Evolutionary conservation across 2,888 invertebrate species (phyloP).

Genomic region (Petrophora chlorosata): DNA sequence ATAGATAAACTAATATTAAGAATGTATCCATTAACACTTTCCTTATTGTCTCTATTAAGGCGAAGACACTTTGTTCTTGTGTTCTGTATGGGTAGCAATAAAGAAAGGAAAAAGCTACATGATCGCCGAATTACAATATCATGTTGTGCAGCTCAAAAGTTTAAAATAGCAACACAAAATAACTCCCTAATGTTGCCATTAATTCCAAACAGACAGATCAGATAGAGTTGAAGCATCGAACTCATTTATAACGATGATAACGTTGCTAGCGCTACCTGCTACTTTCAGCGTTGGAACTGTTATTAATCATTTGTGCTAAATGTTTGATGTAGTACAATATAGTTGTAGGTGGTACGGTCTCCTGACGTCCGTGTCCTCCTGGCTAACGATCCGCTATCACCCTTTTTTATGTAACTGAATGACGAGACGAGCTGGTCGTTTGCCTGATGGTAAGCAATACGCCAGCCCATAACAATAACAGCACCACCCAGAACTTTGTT

Average conservation of each 20-base stretch:
- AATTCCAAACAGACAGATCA: constrained; percentile 16
- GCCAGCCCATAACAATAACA: too few relatives aligned
- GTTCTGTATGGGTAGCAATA: too few relatives aligned
- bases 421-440: too few relatives aligned
- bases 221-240: constrained; percentile 19
- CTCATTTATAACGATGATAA: constrained; percentile 19
- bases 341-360: not conserved
- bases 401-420: too few relatives aligned
- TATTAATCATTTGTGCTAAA: not conserved
- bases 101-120: not conserved
- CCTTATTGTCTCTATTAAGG: too few relatives aligned
- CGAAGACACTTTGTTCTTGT: too few relatives aligned
- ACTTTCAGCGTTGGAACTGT: constrained; percentile 2
- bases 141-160: not conserved
- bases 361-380: too few relatives aligned
- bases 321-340: not conserved
- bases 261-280: constrained; percentile 3
- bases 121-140: not conserved
- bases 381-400: too few relatives aligned
- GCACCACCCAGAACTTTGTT: too few relatives aligned
- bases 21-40: too few relatives aligned
- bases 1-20: too few relatives aligned
- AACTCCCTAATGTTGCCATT: constrained; percentile 9
- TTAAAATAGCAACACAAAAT: constrained; percentile 5
- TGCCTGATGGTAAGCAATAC: too few relatives aligned